Base-by-base conservation (phyloP, 1,140 invertebrate species). In the Drosophila tsacasi region DNA sequence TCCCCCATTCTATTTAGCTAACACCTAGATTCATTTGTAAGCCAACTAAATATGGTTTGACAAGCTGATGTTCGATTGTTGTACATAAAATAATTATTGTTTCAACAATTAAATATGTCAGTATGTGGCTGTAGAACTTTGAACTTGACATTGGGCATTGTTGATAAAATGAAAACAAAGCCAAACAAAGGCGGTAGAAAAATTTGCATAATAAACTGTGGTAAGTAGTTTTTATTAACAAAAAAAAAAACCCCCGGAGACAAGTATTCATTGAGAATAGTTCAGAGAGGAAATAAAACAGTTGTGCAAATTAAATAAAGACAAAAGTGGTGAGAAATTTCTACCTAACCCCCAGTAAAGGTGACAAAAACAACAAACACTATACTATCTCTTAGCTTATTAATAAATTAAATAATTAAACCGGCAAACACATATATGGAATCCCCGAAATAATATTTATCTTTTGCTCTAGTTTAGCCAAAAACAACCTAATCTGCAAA, bases 71-170 rank as follows among this genome's bases (percentile, higher is more conserved):
- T 46, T 15, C 44, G 19, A 47, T 32, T 32, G 21, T 67, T 69
- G 30, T 37, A 46, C 23, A 12, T 27, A 35, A 52, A 39, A 66
- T 76, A 76, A 76, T 76, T 66, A 76, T 75, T 76, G 32, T 47
- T 55, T 10, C 47, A 63, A 44, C 60, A 77, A 82, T 86, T 86
- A 86, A 57, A 67, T 79, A 54, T 66, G 65, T 52, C 67, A 80
- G 67, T 65, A 15, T 21, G 49, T 32, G 66, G 63, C 27, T 3
- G 27, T 61, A 72, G 65, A 64, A 74, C 49, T 80, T 77, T 83
- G 76, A 83, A 83, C 83, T 89, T 89, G 76, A 74, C 83, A 87
- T 71, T 83, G 62, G 52, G 40, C 68, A 80, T 80, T 79, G 69
- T 68, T 39, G 61, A 44, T 64, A 65, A 55, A 75, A 75, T 37